Evolutionary conservation across 2,888 invertebrate genomes (phyloP), one percentile per base, ranked within the genome.

Genomic region (Petrolisthes cinctipes): DNA sequence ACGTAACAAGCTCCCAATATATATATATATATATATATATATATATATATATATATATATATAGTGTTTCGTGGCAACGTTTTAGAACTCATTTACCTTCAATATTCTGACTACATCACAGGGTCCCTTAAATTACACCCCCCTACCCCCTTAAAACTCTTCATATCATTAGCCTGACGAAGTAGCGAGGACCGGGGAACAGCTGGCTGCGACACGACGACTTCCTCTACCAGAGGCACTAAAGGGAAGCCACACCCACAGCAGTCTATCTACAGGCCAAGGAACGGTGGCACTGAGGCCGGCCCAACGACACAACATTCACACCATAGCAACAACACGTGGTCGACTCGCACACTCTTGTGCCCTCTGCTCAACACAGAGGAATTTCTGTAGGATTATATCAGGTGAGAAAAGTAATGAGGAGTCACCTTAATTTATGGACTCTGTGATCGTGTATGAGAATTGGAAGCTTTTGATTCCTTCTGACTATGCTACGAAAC

Each of bases 371-470:
- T 81, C 86, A 4, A 68, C 84, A n/a, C 78, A 85, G 61, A 84
- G 86, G 84, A 86, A 86, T 76, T 78, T 86, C 23, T 89, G 89
- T 66, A 86, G 89, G 37, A 86, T 89, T 17, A 85, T 89, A 57
- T 86, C 89, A 53, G 89, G 89, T 89, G 73, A 23, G 89, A 56
- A 51, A 37, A 54, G 81, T 20, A 14, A n/a, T 14, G 20, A 73
- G n/a, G 20, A 73, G 73, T 73, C 4, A 11, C 4, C 23, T 7
- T 9, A 7, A 20, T 73, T 11, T 23, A 79, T 11, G 53, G 4
- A 9, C 76, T 17, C 17, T 51, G 51, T 11, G 37, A 17, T 5
- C 51, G 51, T 9, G 51, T 14, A 37, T 0, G 37, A 37, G 37
- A 37, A 37, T 37, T 37, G 37, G 2, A 37, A 37, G 37, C 37